phyloP scores from a whole-genome alignment of 2,888 invertebrate species.

The Lasioglossum zephyrum region DNA sequence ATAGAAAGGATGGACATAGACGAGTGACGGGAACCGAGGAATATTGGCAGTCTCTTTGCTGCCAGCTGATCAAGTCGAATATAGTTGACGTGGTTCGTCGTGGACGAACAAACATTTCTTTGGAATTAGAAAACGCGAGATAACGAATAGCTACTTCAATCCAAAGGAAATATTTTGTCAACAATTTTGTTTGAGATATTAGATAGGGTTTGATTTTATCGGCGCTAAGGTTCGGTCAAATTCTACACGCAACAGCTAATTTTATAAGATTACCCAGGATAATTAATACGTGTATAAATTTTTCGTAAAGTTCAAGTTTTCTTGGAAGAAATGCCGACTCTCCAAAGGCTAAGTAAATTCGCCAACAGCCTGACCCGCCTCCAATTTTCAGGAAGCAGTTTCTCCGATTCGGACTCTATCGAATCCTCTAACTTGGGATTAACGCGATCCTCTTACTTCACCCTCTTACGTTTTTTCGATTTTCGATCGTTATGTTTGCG shows the following conservation, averaged over 20 bases:
- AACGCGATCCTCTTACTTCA: constrained; percentile 77
- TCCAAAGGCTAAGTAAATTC: background rate
- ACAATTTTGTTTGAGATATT: too few species aligned
- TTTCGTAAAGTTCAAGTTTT: too few species aligned
- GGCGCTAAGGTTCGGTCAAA: too few species aligned
- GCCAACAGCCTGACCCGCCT: too few species aligned
- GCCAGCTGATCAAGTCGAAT: background rate
- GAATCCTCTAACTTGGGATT: constrained; percentile 50
- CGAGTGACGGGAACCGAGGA: background rate
- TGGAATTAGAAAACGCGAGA: background rate
- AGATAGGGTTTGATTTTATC: too few species aligned
- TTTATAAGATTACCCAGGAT: too few species aligned
- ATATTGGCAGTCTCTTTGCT: constrained; percentile 2
- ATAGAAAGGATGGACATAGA: background rate
- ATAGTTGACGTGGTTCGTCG: background rate
- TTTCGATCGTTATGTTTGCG: constrained; percentile 78
- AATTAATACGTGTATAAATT: too few species aligned
- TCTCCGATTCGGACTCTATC: background rate
- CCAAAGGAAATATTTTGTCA: background rate
- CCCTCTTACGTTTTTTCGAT: constrained; percentile 65
- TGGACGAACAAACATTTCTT: background rate
- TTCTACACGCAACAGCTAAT: too few species aligned
- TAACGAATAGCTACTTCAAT: background rate
- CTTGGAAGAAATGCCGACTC: too few species aligned
- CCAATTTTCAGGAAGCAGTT: background rate